Evolutionary conservation across 2,113 vertebrate species (phyloP), one percentile per base, ranked within the genome.

Genomic region (Mesitornis unicolor): DNA sequence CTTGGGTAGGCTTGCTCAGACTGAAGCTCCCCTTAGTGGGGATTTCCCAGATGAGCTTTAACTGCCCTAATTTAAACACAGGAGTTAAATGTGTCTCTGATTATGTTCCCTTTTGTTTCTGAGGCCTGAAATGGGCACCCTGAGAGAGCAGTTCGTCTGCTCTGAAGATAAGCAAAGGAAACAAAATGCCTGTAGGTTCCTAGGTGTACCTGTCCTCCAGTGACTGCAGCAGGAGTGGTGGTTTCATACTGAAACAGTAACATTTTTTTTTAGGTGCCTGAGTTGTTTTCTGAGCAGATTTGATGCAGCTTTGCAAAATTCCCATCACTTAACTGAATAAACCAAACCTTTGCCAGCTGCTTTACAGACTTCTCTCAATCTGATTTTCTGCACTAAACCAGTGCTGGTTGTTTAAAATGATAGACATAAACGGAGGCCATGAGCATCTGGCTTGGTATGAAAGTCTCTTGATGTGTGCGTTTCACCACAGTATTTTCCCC

Each of bases 241-340:
- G 7, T 13, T 79, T 59, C 16, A 11, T 4, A 9, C 60, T 35
- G n/a, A 38, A 75, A 16, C 33, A 25, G 3, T 13, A n/a, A 9
- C 8, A 33, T 18, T 7, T 19, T 31, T 10, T 31, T 38, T 28
- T 11, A 45, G 29, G 7, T 67, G 40, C 25, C 22, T 0, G 3
- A 26, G 29, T 54, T 74, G 36, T 31, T 42, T 43, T 65, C 29
- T 1, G 3, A 33, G 56, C 45, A 36, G 48, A 10, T 25, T 2
- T 31, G n/a, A 21, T 25, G 22, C 50, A 63, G 21, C 61, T 81
- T 29, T 51, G 63, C 51, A 74, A 28, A 70, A 70, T 45, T 57
- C 50, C 5, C 26, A 3, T 65, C 9, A 0, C 6, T 56, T 18
- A 26, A 24, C 24, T 81, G 40, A 38, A 17, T 15, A 47, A 75